Evolutionary conservation across 2,797 vertebrate genomes (phyloP), one percentile per base, ranked within the genome.

Genomic region (Mormyrops attenuatus): DNA sequence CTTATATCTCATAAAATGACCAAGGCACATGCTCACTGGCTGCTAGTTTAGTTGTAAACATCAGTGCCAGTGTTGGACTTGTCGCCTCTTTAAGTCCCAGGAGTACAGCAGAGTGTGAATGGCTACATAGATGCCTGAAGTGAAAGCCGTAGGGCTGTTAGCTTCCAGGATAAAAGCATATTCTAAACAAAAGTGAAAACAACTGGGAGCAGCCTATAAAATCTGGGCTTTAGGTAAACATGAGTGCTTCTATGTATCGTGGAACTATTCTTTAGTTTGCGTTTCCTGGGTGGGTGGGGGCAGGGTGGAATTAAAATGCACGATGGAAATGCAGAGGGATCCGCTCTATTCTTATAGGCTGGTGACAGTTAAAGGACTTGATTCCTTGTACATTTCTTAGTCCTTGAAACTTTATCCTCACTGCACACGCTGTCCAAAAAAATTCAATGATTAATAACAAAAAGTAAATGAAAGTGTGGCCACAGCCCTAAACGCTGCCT

Each of bases 391-490:
- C 11, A 89, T 88, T 1, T 89, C 85, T 15, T 90, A 38, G 34
- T 85, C 89, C 3, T 57, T 91, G 90, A 91, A 93, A 92, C 88
- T 88, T 90, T 80, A 90, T 34, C 89, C 86, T 52, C 13, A 90
- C 22, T 82, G 90, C 90, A 88, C 44, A 90, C 66, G 85, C 85
- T 69, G 85, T n/a, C 85, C 84, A 49, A 90, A 90, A 91, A 88
- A 89, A 22, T n/a, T 34, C 49, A 77, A 9, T 89, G 87, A 90
- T 88, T 84, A 41, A 90, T 52, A 91, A 57, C 90, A 90, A 57
- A 90, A 93, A 88, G 90, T 87, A 93, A 94, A 94, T 90, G 91
- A 88, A 80, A 63, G 73, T 89, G 88, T n/a, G 88, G 41, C 88
- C 87, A n/a, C 41, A 66, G 66, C 89, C 91, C 89, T 89, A 52